A percentile compares a stretch with the other conserved stretches of the same genome.
Conservation (phyloP, 2,888 invertebrate species). For the Agrochola lychnidis region DNA sequence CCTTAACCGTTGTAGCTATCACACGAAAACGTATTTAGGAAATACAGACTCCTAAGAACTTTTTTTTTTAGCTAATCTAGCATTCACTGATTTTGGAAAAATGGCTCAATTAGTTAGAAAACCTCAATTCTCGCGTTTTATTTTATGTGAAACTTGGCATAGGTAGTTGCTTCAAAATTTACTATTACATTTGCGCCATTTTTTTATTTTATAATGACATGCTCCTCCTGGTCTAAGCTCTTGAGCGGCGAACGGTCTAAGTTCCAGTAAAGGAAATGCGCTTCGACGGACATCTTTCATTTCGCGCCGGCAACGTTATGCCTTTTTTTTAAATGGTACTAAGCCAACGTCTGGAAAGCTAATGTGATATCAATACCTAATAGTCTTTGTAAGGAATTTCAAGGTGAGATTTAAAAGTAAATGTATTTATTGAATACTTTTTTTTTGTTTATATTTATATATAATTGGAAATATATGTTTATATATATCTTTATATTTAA, state of each 20-base stretch:
- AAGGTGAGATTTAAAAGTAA: neutral
- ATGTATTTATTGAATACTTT: neutral
- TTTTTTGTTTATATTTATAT: too few relatives aligned
- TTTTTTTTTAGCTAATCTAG: neutral
- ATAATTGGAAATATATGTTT: too few relatives aligned
- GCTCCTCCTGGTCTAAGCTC: conserved; percentile 55
- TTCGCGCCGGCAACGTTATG: conserved; percentile 48
- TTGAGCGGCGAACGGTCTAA: conserved; percentile 58
- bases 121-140: too few relatives aligned
- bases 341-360: neutral
- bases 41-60: neutral
- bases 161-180: neutral
- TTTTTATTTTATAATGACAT: neutral
- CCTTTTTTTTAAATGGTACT: conserved; percentile 34
- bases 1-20: too few relatives aligned
- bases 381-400: neutral
- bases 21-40: neutral
- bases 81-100: neutral
- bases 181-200: neutral
- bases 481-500: too few relatives aligned
- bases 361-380: neutral
- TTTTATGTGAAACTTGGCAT: neutral
- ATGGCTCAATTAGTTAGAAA: neutral
- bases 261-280: conserved; percentile 66
- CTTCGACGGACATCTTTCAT: conserved; percentile 64